Evolutionary conservation across 1,140 invertebrate genomes (phyloP), one percentile per base, ranked within the genome.

Genomic region (Cardiocondyla obscurior): DNA sequence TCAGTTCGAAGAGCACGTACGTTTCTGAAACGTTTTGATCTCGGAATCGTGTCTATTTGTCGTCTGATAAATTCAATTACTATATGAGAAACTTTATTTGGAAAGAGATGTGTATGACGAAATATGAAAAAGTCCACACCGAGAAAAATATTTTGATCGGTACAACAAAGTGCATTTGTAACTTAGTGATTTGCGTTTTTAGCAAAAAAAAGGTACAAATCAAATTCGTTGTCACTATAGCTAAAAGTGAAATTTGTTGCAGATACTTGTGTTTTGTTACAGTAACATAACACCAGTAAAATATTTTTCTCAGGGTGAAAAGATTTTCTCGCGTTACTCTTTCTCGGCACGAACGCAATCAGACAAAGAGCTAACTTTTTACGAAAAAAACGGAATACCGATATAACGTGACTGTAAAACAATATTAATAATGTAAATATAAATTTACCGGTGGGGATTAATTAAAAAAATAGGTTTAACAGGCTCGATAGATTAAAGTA

Each of bases 11-110:
- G 10, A 46, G 28, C 65, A 49, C 44, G 42, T 49, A 44, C 25
- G 22, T 69, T 69, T 69, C 25, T 28, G 44, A 69, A 69, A 49
- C 25, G 42, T 62, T 69, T 30, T 49, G 65, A 69, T 69, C 65
- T 69, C 44, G 30, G 28, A 25, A 30, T 28, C 25, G 39, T 69
- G 42, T 69, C 65, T 69, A 49, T 69, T 49, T 69, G 65, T 28
- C 4, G 5, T 49, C 44, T 49, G 44, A 49, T 10, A 19, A 69
- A 69, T 16, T 49, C 65, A 69, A 49, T 69, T 69, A 49, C 42
- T 19, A 49, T 14, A 33, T 69, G 42, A 69, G 25, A 19, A 67
- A 19, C 65, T 69, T 49, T 69, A 30, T 69, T 69, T 22, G 16
- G 10, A 28, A 69, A 19, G 4, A 69, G 28, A 69, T 25, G 36